Base-by-base conservation (phyloP, 2,797 vertebrate genomes). In the Euthynnus affinis region DNA sequence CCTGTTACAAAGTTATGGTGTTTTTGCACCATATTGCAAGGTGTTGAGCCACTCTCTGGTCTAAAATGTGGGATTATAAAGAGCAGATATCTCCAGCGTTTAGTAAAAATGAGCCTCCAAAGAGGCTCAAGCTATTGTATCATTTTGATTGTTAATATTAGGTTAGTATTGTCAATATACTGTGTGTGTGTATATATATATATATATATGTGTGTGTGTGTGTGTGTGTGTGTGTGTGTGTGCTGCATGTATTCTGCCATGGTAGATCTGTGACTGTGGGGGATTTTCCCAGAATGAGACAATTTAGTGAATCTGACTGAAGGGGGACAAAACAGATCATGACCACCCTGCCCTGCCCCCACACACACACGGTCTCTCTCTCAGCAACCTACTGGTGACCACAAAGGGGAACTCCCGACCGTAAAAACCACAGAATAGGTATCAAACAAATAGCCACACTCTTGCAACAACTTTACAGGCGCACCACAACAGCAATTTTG, bases 371-470 rank as follows among this genome's bases (percentile, higher is more conserved):
- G 4, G 27, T 29, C 37, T 60, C 2, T 34, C 18, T 15, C 51
- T 66, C 25, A 82, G 66, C 74, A 85, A 75, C 25, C 63, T 63
- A 23, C 78, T 68, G 71, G 63, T 69, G 77, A 73, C 77, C 67
- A 87, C 81, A 84, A 74, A 58, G 93, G 93, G 93, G 56, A 94
- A 91, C 73, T 94, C 93, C 93, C 3, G 49, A 88, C 91, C 90
- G 80, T 71, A 71, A 89, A 92, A 87, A 37, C 89, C 87, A 86
- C 70, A 83, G 67, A 64, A 86, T 80, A 72, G 70, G 82, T 82
- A 89, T 88, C 87, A 84, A 87, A 90, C 79, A 90, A 93, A 88
- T 91, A 78, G 72, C 86, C 42, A 55, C 52, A 80, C 46, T 74
- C 29, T 61, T 58, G 61, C 46, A 86, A 77, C 75, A 73, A 27